Base-by-base conservation (phyloP, 1,140 invertebrate species). In the Microplitis demolitor region DNA sequence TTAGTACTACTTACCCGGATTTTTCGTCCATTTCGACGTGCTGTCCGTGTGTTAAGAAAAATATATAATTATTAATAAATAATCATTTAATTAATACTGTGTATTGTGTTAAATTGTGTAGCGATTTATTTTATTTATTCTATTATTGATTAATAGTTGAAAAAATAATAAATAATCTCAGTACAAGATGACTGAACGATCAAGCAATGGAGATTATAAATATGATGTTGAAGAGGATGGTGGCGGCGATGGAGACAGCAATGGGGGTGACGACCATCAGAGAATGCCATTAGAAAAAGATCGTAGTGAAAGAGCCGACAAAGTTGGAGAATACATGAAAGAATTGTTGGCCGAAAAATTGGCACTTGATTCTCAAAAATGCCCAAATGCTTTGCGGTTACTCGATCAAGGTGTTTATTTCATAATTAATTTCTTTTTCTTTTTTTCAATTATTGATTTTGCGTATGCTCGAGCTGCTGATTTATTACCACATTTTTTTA, bases 321-420 rank as follows among this genome's bases (percentile, higher is more conserved):
- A 93, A 86, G 91, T 91, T 78, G 91, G 89, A 54, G 93, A 94
- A 85, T 94, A 94, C 78, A 91, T 94, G 75, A 87, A 91, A 6
- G 92, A 94, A 77, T 87, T 94, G 14, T 82, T 95, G 53, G 90
- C 91, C 56, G 94, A 95, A 79, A 94, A 94, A 83, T 88, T 92
- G 69, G 90, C 90, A 66, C 86, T 95, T 70, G 93, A 94, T 79
- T 84, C 88, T 16, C 84, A 88, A 33, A 92, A 93, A 78, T 92
- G 90, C 82, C 91, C 92, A 4, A 90, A 93, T 77, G 91, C 92
- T 4, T 85, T 89, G 14, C 89, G 91, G 67, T 88, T 95, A 14
- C 88, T 95, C 74, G 93, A 95, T 78, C 89, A 91, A 88, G 93
- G 93, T 93, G 35, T 39, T 39, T 37, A 64, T 56, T 63, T 16